Evolutionary conservation across 2,113 vertebrate species (phyloP).

Genomic region (Chamaea fasciata): DNA sequence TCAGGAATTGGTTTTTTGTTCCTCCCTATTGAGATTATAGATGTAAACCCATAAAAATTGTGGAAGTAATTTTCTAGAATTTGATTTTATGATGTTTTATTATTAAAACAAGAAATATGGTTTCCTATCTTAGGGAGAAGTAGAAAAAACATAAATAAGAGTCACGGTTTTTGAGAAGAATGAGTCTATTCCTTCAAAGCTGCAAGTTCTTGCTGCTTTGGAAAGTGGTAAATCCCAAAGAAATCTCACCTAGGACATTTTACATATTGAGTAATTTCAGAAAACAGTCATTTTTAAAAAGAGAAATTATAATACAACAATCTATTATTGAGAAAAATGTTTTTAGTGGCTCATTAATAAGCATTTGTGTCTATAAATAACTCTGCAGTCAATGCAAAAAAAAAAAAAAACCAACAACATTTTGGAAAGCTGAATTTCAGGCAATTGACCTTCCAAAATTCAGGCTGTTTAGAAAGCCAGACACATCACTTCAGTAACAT

Average conservation of each 20-base stretch:
- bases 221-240: not conserved
- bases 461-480: not conserved
- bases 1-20: slow-evolving; percentile 1
- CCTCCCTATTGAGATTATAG: slow-evolving; percentile 7
- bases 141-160: slow-evolving; percentile 46
- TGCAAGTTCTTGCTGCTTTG: not conserved
- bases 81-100: slow-evolving; percentile 46
- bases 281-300: not conserved
- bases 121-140: slow-evolving; percentile 50
- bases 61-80: slow-evolving; percentile 49
- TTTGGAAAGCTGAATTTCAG: not conserved
- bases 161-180: not conserved
- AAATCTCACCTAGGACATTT: not conserved
- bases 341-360: not conserved
- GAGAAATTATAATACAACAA: not conserved
- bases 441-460: not conserved
- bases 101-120: slow-evolving; percentile 46
- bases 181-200: not conserved
- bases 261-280: not conserved
- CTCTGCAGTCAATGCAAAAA: not conserved
- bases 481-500: not conserved
- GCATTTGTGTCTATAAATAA: not conserved
- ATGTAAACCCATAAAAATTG: slow-evolving; percentile 21
- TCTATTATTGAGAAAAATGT: not conserved
- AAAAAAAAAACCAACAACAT: not conserved